Base-by-base conservation (phyloP, 1,140 invertebrate genomes). In the Drosophila murphyi region DNA sequence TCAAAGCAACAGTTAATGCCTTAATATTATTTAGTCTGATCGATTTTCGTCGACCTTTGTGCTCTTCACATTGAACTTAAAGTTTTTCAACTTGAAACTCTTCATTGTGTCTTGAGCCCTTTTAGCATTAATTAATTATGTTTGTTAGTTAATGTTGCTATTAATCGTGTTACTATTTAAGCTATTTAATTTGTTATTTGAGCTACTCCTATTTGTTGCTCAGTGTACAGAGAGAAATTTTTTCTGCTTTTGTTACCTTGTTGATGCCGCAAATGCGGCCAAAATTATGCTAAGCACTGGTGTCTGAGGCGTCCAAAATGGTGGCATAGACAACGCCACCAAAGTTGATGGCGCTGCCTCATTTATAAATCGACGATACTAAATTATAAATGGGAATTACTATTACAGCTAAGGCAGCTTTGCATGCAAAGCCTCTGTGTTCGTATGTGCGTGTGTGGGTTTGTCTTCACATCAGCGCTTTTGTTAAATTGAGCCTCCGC, bases 351-450 rank as follows among this genome's bases (percentile, higher is more conserved):
- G 79, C 82, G 79, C 70, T 55, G 76, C 79, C 83, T 87, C 79
- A 87, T 88, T 87, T 87, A 87, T 88, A 88, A 87, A 87, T 88
- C 80, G 83, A 79, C 76, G 80, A 69, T 59, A 83, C 76, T 87
- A 88, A 87, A 87, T 87, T 87, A 87, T 87, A 82, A 87, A 87
- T 88, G 82, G 82, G 62, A 52, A 82, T 83, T 88, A 88, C 82
- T 72, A 68, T 78, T 50, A 47, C 56, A 54, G 12, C 52, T 56
- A 48, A 39, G 57, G 12, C 2, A 50, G 56, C 28, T 29, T 60
- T 50, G n/a, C 35, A 48, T 60, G 57, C 57, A 47, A 20, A 60
- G 57, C 57, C 7, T 55, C 20, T 34, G 10, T 4, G 29, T 32
- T 20, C 5, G 31, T 35, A 31, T 47, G 8, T 37, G 29, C 6